phyloP scores from a whole-genome alignment of 1,140 invertebrate genomes.

The Adoxophyes honmai region DNA sequence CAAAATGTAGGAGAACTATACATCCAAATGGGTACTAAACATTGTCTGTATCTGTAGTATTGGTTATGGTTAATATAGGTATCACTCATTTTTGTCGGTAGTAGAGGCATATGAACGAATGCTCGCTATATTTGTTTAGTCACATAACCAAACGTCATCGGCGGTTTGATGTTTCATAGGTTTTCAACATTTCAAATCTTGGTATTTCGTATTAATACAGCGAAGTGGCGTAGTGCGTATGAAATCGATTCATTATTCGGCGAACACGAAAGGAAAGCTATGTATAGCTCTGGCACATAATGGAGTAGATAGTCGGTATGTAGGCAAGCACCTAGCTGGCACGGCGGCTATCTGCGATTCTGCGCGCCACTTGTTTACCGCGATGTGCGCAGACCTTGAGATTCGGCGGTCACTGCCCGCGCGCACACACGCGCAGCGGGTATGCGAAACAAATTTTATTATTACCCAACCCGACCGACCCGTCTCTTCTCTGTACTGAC shows the following conservation, averaged over 20 bases:
- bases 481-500: constrained; percentile 30
- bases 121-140: no score
- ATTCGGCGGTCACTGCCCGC: constrained; percentile 70
- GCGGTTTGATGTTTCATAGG: no score
- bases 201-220: no score
- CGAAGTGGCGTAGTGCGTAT: no score
- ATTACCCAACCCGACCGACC: constrained; percentile 39
- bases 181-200: no score
- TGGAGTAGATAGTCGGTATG: background rate
- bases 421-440: constrained; percentile 27
- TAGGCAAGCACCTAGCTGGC: constrained; percentile 10
- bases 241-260: no score
- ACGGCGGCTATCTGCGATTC: constrained; percentile 36
- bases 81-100: no score
- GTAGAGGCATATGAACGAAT: no score
- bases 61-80: background rate
- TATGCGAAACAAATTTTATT: constrained; percentile 45
- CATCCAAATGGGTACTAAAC: background rate
- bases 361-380: constrained; percentile 64
- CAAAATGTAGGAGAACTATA: background rate
- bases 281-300: no score
- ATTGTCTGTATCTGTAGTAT: constrained; percentile 17
- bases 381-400: constrained; percentile 65
- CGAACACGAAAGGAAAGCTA: no score
- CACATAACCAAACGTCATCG: no score